Percentiles rank a stretch among this genome's conserved stretches.
Evolutionary conservation across 2,888 invertebrate species (phyloP).

Genomic region (Onchidella celtica): DNA sequence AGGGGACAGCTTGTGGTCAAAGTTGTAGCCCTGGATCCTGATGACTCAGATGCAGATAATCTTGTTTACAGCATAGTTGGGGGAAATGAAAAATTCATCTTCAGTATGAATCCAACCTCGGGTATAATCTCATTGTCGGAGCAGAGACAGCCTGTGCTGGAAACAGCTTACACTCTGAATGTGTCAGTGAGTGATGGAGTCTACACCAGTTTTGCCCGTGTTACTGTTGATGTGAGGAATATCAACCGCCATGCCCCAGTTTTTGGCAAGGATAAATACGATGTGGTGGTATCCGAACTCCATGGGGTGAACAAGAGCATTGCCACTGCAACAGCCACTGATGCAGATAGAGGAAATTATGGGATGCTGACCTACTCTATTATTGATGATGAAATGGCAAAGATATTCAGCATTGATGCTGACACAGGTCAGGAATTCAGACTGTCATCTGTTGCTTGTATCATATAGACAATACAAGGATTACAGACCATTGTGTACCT

Average conservation of each 20-base stretch:
- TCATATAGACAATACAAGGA: no score
- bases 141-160: slow-evolving; percentile 87
- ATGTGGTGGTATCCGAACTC: slow-evolving; percentile 90
- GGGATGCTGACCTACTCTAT: slow-evolving; percentile 84
- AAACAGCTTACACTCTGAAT: slow-evolving; percentile 87
- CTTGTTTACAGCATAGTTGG: slow-evolving; percentile 91
- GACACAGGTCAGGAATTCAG: slow-evolving; percentile 78
- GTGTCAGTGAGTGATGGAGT: slow-evolving; percentile 97
- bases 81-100: slow-evolving; percentile 85
- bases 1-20: slow-evolving; percentile 93
- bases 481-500: no score
- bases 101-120: slow-evolving; percentile 74
- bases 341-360: slow-evolving; percentile 87
- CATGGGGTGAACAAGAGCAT: slow-evolving; percentile 88
- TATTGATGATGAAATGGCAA: slow-evolving; percentile 76
- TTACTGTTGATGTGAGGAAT: slow-evolving; percentile 73
- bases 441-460: no score
- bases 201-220: slow-evolving; percentile 90
- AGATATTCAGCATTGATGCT: slow-evolving; percentile 80
- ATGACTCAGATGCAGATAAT: slow-evolving; percentile 87
- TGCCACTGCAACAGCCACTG: slow-evolving; percentile 89
- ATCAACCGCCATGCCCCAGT: slow-evolving; percentile 89
- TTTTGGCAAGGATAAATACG: slow-evolving; percentile 89
- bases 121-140: slow-evolving; percentile 87
- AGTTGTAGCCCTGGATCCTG: slow-evolving; percentile 90